Evolutionary conservation across 2,888 invertebrate species (phyloP).

Genomic region (Agrochola litura): DNA sequence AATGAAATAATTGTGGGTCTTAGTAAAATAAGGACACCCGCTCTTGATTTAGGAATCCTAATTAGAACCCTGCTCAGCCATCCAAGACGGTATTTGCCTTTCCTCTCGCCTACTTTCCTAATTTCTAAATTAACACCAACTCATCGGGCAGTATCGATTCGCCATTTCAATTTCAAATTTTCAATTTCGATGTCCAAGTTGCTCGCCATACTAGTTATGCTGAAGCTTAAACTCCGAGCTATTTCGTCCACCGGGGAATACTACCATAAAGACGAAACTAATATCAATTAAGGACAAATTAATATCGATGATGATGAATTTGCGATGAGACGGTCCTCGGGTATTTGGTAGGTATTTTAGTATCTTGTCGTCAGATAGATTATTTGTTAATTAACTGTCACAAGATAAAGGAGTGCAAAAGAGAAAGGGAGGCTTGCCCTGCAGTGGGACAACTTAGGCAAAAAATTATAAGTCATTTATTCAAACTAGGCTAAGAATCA

Average conservation of each 20-base stretch:
- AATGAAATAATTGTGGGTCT: no score
- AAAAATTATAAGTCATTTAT: no score
- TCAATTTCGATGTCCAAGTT: slow-evolving; percentile 26
- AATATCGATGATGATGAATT: slow-evolving; percentile 57
- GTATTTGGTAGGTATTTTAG: slow-evolving; percentile 2
- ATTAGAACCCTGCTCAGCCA: not conserved
- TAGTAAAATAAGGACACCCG: not conserved
- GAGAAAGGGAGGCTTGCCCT: not conserved
- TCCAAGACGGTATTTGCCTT: no score
- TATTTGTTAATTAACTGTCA: slow-evolving; percentile 18
- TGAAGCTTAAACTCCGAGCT: slow-evolving; percentile 9
- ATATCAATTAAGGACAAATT: slow-evolving; percentile 53
- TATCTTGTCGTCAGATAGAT: not conserved
- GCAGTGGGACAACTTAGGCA: not conserved
- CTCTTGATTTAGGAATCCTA: not conserved
- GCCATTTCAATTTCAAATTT: not conserved
- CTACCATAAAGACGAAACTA: slow-evolving; percentile 47
- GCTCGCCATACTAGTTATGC: not conserved
- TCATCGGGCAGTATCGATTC: not conserved
- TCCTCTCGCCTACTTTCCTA: not conserved
- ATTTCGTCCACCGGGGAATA: slow-evolving; percentile 37
- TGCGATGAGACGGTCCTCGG: slow-evolving; percentile 10
- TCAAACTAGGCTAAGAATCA: no score
- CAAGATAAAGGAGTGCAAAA: not conserved
- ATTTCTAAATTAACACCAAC: slow-evolving; percentile 8